Base-by-base conservation (phyloP, 1,140 invertebrate species). In the Drosophila saltans region DNA sequence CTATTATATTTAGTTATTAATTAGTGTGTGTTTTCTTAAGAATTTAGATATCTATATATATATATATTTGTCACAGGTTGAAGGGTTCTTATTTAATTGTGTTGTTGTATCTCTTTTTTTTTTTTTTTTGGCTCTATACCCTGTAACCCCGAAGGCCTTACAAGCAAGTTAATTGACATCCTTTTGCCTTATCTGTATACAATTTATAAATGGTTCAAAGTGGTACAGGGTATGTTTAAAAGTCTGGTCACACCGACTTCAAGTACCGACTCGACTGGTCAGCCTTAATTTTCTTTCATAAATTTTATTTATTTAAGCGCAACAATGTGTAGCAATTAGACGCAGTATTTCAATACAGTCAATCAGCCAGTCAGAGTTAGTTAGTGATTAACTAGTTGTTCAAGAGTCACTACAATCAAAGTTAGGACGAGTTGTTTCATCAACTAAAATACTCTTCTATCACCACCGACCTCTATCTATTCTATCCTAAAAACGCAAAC, bases 261-360 rank as follows among this genome's bases (percentile, higher is more conserved):
- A 52, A 26, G 21, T 26, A 52, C 45, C 45, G 21, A 52, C 45
- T 52, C 45, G 21, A 26, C 45, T 26, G 45, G 45, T 52, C 45
- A 52, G 21, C 8, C 21, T 52, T 52, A 52, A 52, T 9, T 59
- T 36, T 45, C 3, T 59, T 33, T 45, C 28, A 41, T 41, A 39
- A 63, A 76, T 58, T 16, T 16, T 16, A 16, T 16, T 76, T 78
- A 59, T 43, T 70, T 26, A 70, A 71, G 61, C 40, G 57, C 45
- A 75, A 72, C 4, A 16, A 36, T 70, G 60, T 75, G 66, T 77
- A 69, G 72, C 45, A 72, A 59, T 72, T 56, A 79, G 68, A 67
- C n/a, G n/a, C n/a, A n/a, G n/a, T n/a, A n/a, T n/a, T n/a, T 21
- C 45, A 16, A 16, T 16, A 52, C 7, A 24, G 45, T 48, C 16